phyloP scores from a whole-genome alignment of 2,113 vertebrate genomes.

The Oreochromis tanganicae region DNA sequence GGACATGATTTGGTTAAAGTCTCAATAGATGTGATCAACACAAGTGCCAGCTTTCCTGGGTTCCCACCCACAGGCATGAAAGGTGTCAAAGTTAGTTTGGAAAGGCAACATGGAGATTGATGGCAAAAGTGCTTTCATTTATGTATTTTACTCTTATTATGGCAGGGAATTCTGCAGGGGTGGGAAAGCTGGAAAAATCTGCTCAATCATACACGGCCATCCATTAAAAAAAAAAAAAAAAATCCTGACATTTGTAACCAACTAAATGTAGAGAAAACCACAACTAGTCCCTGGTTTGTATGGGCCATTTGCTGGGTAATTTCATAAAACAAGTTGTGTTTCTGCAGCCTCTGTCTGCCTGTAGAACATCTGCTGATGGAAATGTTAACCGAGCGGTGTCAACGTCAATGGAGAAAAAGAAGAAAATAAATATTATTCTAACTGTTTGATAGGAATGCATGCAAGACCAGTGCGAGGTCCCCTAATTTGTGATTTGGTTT shows the following conservation, averaged over 20 bases:
- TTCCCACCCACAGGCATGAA: constrained; percentile 37
- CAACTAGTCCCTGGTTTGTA: constrained; percentile 53
- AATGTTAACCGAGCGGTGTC: constrained; percentile 48
- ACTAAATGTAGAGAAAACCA: constrained; percentile 60
- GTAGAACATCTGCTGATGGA: constrained; percentile 46
- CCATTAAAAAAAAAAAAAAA: constrained; percentile 16
- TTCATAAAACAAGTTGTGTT: constrained; percentile 40
- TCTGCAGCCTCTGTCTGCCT: constrained; percentile 16
- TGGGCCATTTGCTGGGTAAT: constrained; percentile 36
- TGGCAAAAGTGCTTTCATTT: constrained; percentile 65
- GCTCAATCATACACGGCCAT: constrained; percentile 58
- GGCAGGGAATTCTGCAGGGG: constrained; percentile 34
- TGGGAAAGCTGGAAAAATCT: constrained; percentile 68
- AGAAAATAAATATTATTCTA: constrained; percentile 24
- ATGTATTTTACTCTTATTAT: constrained; percentile 54
- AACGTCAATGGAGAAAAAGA: constrained; percentile 30
- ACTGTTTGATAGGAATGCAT: constrained; percentile 29
- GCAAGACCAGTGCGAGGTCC: neutral
- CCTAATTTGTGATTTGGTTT: neutral
- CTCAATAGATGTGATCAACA: neutral
- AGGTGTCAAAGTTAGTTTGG: constrained; percentile 61
- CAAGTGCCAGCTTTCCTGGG: constrained; percentile 17
- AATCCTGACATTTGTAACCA: constrained; percentile 51
- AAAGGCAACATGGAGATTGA: constrained; percentile 48
- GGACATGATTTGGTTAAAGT: constrained; percentile 16